Percentiles rank a stretch among this genome's conserved stretches.
Conservation (phyloP, 2,113 vertebrate genomes). For the Probosciger aterrimus region DNA sequence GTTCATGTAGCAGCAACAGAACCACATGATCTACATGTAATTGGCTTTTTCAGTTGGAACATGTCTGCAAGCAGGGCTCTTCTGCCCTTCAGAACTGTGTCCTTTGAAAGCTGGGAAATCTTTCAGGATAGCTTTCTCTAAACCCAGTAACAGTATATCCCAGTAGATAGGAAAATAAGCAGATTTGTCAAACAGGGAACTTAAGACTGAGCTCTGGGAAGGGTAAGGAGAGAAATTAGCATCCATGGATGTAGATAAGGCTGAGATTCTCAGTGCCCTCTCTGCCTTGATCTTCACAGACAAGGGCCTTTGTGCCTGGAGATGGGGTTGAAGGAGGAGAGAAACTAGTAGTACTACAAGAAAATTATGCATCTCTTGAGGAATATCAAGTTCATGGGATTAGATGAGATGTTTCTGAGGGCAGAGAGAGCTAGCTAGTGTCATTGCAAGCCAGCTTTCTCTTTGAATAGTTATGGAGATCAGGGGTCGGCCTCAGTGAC, state of each 20-base stretch:
- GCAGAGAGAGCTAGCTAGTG: not conserved
- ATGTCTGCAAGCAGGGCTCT: not conserved
- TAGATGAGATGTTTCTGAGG: not conserved
- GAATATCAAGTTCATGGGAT: not conserved
- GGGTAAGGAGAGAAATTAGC: not conserved
- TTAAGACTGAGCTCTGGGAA: not conserved
- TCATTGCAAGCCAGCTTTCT: not conserved
- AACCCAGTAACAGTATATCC: not conserved
- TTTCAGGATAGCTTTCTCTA: not conserved
- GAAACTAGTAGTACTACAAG: not conserved
- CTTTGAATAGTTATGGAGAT: not conserved
- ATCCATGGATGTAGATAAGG: not conserved
- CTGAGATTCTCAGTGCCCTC: not conserved
- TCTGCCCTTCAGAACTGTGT: not conserved
- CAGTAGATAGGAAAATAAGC: not conserved
- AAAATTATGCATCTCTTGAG: not conserved
- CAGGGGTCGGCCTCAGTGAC: not conserved
- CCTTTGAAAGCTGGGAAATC: not conserved
- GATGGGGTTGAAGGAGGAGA: not conserved
- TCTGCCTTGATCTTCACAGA: not conserved
- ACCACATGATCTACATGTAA: not conserved
- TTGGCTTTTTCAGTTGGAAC: not conserved
- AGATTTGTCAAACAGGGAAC: not conserved
- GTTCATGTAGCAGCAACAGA: too few species aligned
- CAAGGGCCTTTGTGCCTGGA: not conserved